phyloP scores from a whole-genome alignment of 1,140 invertebrate species.

The Onthophagus taurus region DNA sequence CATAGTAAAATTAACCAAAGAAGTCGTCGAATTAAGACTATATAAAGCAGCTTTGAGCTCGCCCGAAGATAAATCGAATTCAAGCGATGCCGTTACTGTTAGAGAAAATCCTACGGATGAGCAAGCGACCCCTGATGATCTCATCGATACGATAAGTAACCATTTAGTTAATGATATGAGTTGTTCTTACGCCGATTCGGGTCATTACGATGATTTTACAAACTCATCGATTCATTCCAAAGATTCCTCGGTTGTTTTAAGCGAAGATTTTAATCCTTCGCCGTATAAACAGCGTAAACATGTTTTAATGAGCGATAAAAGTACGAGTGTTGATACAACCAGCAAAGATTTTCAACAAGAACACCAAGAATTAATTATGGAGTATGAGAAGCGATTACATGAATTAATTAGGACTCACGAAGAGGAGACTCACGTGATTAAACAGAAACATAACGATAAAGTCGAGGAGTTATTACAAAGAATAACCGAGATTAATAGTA shows the following conservation, averaged over 20 bases:
- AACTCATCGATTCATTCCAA: constrained; percentile 64
- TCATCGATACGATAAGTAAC: constrained; percentile 11
- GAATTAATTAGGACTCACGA: constrained; percentile 60
- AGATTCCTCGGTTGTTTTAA: constrained; percentile 44
- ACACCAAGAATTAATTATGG: constrained; percentile 53
- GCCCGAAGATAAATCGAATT: constrained; percentile 59
- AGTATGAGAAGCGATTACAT: constrained; percentile 63
- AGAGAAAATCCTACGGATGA: constrained; percentile 44
- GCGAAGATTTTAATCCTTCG: constrained; percentile 21
- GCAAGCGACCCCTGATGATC: constrained; percentile 13
- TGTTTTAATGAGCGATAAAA: constrained; percentile 44
- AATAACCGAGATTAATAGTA: constrained; percentile 64
- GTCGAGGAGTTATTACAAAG: constrained; percentile 66
- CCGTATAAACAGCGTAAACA: constrained; percentile 24
- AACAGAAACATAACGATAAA: constrained; percentile 69
- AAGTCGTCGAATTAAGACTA: constrained; percentile 68
- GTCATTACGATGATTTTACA: constrained; percentile 72
- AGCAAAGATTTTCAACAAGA: constrained; percentile 46
- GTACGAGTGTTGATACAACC: constrained; percentile 40
- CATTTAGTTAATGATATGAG: constrained; percentile 5
- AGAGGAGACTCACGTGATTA: constrained; percentile 58
- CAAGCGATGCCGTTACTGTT: constrained; percentile 62
- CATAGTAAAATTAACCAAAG: constrained; percentile 68
- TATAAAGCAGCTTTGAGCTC: constrained; percentile 67
- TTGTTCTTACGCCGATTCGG: constrained; percentile 70